Evolutionary conservation across 1,140 invertebrate genomes (phyloP).

Genomic region (Meteorus sp.): DNA sequence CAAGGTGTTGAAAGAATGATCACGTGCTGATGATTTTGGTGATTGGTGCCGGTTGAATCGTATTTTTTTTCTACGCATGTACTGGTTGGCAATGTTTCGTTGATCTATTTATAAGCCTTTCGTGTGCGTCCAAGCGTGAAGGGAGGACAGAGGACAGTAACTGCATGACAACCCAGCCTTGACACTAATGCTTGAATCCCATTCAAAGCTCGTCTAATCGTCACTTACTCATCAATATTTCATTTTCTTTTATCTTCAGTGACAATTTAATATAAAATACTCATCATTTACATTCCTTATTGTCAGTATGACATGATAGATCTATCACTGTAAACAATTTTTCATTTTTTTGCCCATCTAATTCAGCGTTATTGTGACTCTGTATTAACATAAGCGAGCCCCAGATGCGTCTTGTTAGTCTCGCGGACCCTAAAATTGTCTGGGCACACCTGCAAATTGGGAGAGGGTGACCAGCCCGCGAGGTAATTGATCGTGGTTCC

Average conservation of each 20-base stretch:
- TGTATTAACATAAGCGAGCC: not conserved
- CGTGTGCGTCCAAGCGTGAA: not conserved
- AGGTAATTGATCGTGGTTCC: not conserved
- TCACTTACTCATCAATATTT: conserved; percentile 5
- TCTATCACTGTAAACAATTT: not conserved
- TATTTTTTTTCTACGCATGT: not conserved
- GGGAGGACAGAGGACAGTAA: not conserved
- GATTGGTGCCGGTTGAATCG: too few species aligned
- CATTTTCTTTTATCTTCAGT: not conserved
- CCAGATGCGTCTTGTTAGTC: not conserved
- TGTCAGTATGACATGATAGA: too few species aligned
- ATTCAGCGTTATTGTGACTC: not conserved
- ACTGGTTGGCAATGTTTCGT: conserved; percentile 4
- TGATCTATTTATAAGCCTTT: not conserved
- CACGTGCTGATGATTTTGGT: too few species aligned
- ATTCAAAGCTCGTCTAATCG: not conserved
- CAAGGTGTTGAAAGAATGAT: not conserved
- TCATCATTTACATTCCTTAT: too few species aligned
- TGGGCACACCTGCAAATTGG: conserved; percentile 6
- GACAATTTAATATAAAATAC: not conserved
- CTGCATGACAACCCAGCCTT: conserved; percentile 22
- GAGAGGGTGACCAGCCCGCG: too few species aligned
- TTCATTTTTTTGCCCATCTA: not conserved
- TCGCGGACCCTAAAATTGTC: not conserved
- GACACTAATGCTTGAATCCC: conserved; percentile 21